Evolutionary conservation across 2,888 invertebrate species (phyloP).

Genomic region (Halictus quadricinctus): DNA sequence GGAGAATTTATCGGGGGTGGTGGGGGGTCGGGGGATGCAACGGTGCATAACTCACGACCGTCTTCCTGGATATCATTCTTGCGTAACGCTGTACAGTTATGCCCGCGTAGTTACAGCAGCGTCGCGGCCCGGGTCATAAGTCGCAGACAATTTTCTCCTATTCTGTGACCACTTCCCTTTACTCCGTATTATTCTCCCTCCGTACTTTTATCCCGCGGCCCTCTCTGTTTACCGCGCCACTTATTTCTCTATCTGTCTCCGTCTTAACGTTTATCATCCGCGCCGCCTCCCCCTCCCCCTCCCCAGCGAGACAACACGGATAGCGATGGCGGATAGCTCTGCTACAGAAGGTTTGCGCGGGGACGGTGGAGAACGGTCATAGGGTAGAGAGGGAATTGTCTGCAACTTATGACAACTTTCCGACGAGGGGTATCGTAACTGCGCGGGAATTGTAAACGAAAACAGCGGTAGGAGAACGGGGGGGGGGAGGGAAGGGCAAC

Average conservation of each 20-base stretch:
- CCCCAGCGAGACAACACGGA: background rate
- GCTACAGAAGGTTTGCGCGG: constrained; percentile 3
- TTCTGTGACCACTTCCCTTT: background rate
- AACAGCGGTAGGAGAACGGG: background rate
- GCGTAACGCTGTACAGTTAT: constrained; percentile 14
- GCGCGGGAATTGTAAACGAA: constrained; percentile 41
- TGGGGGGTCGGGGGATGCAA: background rate
- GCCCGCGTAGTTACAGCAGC: constrained; percentile 6
- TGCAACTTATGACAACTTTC: constrained; percentile 44
- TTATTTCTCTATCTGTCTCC: constrained; percentile 6
- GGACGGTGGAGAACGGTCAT: constrained; percentile 31
- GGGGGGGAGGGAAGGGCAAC: background rate
- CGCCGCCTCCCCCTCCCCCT: background rate
- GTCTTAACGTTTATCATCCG: constrained; percentile 1
- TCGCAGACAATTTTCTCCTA: constrained; percentile 31
- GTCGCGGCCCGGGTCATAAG: constrained; percentile 23
- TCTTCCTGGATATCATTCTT: constrained; percentile 22
- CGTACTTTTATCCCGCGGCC: constrained; percentile 6
- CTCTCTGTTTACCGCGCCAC: constrained; percentile 9
- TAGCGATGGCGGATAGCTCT: constrained; percentile 12
- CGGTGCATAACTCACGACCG: background rate
- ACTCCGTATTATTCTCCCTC: background rate
- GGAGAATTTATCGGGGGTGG: background rate
- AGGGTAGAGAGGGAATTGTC: constrained; percentile 44
- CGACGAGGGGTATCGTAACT: constrained; percentile 20